Base-by-base conservation (phyloP, 2,797 vertebrate genomes). In the Discoglossus pictus region DNA sequence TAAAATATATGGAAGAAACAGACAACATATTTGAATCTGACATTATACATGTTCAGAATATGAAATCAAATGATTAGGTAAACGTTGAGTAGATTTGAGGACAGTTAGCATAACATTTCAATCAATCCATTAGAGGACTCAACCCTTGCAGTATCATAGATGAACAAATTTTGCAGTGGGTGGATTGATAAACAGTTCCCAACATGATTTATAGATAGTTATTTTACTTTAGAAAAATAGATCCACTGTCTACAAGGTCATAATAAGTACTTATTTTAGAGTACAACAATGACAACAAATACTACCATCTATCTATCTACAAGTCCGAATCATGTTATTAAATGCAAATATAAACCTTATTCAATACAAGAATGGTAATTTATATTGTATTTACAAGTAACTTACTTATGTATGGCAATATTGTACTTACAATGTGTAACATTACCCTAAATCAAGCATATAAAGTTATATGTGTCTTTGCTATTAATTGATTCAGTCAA, bases 401-500 rank as follows among this genome's bases (percentile, higher is more conserved):
- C 39, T 54, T 11, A 50, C 34, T 51, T 13, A 62, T 36, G 23
- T 55, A 47, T 16, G 5, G 7, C 6, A 48, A 56, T n/a, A 17
- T n/a, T n/a, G n/a, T n/a, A n/a, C n/a, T n/a, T n/a, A n/a, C n/a
- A n/a, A n/a, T n/a, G n/a, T 27, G 47, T 7, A 35, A 53, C 23
- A 39, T 24, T 12, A 2, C 13, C 4, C 15, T 55, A 36, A 54
- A 38, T 53, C 24, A 7, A 10, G 13, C 6, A 18, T 11, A 6
- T 15, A 13, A 20, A 38, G 56, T 27, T 4, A 31, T 6, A 61
- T n/a, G 20, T n/a, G 39, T 18, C n/a, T 50, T 17, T 1, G 6
- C 20, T 23, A 6, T 23, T 71, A 71, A 71, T 64, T 71, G 16
- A 64, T 71, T 59, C 15, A 15, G 25, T 59, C 18, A 13, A 64